These are phyloP conservation scores for Phyllotis vaccarum DNA, from an alignment of 2,797 vertebrate species.

Conservation along the genomic window DNA sequence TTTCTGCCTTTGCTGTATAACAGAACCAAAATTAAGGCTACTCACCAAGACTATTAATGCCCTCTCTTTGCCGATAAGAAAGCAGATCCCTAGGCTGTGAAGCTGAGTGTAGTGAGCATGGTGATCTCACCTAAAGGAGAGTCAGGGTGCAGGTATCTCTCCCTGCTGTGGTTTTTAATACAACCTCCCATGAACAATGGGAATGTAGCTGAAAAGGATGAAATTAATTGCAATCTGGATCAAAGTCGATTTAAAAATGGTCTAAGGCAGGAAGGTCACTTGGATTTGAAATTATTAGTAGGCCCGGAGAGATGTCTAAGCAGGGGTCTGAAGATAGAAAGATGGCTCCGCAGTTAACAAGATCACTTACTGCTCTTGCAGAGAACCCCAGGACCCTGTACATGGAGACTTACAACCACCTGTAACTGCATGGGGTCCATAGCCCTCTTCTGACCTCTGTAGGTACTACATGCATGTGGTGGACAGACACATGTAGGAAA, in stretches of 20 bases:
- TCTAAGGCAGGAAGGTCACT: not conserved
- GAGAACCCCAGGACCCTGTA: not conserved
- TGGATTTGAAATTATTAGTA: constrained; percentile 18
- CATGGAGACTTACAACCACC: not conserved
- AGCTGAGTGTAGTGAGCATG: not conserved
- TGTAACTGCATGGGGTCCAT: not conserved
- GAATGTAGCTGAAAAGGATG: not conserved
- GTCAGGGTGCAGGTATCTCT: not conserved
- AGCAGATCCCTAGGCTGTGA: not conserved
- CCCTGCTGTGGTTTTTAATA: not conserved
- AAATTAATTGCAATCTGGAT: not conserved
- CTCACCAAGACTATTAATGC: not conserved
- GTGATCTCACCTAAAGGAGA: not conserved
- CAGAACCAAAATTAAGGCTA: not conserved
- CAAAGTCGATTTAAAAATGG: not conserved
- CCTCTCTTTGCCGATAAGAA: not conserved
- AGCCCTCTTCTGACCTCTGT: not conserved
- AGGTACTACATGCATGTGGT: not conserved
- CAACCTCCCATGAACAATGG: not conserved
- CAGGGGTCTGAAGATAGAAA: not conserved
- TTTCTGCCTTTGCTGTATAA: not conserved
- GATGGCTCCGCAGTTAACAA: not conserved
- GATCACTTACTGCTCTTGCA: not conserved
- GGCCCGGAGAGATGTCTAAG: not conserved
- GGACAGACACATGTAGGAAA: not conserved